Conservation (phyloP, 2,888 invertebrate genomes). For the Scelioninae gen. 2 region DNA sequence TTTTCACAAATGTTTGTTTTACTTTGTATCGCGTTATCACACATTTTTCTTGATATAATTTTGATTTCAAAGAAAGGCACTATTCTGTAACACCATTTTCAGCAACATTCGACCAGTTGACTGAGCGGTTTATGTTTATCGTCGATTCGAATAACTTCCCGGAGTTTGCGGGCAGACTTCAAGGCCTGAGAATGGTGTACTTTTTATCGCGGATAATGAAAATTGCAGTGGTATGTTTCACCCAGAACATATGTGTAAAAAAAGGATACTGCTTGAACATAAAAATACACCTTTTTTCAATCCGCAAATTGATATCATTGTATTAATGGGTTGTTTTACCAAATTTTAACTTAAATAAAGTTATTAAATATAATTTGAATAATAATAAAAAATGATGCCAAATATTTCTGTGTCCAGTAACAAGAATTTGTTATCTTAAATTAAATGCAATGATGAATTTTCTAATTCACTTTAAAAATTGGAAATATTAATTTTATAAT, state of each 20-base stretch:
- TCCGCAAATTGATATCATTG: conserved; percentile 19
- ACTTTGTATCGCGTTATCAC: too few species aligned
- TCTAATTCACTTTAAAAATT: background rate
- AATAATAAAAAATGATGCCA: too few species aligned
- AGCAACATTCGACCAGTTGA: conserved; percentile 39
- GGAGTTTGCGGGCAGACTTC: conserved; percentile 33
- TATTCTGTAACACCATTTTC: conserved; percentile 3
- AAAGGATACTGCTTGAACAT: conserved; percentile 1
- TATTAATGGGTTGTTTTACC: conserved; percentile 17
- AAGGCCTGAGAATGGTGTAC: conserved; percentile 39
- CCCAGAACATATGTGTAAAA: conserved; percentile 9
- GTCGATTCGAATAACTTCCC: conserved; percentile 53
- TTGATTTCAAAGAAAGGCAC: too few species aligned
- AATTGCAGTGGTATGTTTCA: conserved; percentile 40
- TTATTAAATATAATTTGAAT: too few species aligned
- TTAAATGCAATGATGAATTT: too few species aligned
- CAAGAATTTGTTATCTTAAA: too few species aligned
- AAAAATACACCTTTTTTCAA: conserved; percentile 27
- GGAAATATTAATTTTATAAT: background rate
- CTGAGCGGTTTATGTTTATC: conserved; percentile 59
- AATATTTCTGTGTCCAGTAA: too few species aligned
- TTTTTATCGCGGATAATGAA: conserved; percentile 32
- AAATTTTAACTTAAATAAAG: background rate
- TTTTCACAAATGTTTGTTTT: too few species aligned
- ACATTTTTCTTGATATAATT: too few species aligned